These are phyloP conservation scores for Sweltsa coloradensis DNA, from an alignment of 1,140 invertebrate species.

Conservation along the genomic window DNA sequence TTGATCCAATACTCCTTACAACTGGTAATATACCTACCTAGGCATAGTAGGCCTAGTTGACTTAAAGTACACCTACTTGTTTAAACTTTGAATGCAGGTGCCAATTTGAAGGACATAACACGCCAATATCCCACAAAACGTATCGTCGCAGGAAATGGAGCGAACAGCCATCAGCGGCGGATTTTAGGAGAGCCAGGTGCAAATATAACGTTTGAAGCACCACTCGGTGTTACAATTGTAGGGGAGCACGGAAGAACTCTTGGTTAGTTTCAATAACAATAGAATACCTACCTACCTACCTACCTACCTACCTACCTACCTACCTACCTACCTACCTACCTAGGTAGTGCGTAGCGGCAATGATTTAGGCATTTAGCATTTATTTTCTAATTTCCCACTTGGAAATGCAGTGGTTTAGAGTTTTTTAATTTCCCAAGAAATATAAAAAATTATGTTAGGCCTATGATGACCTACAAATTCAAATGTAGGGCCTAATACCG, in stretches of 20 bases:
- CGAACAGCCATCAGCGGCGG: constrained; percentile 53
- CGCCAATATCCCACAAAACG: constrained; percentile 39
- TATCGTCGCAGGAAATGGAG: constrained; percentile 48
- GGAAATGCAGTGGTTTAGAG: too few relatives aligned
- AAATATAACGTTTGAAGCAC: constrained; percentile 58
- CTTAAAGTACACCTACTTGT: neutral
- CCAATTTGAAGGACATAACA: constrained; percentile 42
- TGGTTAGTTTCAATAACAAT: too few relatives aligned
- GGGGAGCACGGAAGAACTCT: constrained; percentile 36
- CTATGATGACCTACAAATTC: too few relatives aligned
- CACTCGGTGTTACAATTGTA: constrained; percentile 62
- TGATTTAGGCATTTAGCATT: constrained; percentile 3
- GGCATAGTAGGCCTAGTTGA: neutral
- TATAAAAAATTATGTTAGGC: too few relatives aligned
- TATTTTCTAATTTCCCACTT: too few relatives aligned
- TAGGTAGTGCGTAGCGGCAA: too few relatives aligned
- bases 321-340: too few relatives aligned
- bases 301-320: too few relatives aligned
- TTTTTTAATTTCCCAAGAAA: too few relatives aligned
- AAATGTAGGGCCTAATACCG: too few relatives aligned
- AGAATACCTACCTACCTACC: too few relatives aligned
- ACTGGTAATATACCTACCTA: neutral
- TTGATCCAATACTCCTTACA: neutral
- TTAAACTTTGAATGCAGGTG: constrained; percentile 20
- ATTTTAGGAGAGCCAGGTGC: constrained; percentile 61